Evolutionary conservation across 1,140 invertebrate genomes (phyloP), one percentile per base, ranked within the genome.

Genomic region (Lasaia peninsularis): DNA sequence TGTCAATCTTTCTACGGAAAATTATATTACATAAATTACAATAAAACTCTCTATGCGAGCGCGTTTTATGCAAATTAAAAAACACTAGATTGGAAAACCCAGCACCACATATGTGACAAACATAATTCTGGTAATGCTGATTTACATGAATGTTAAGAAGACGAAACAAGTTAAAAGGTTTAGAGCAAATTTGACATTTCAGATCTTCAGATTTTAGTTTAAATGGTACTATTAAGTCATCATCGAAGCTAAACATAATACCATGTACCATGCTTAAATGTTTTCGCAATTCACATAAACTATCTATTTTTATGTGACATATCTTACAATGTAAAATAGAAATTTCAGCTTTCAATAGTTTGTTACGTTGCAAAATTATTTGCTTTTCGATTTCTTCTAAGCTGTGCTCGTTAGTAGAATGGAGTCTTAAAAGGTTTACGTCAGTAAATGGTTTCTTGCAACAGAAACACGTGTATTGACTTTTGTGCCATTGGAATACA

Each of bases 401-500:
- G 0, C 56, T 65, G 32, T 87, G 84, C n/a, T 58, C 44, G 2
- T 31, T 53, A 3, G 56, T 35, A 1, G 73, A 75, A 58, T 81
- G 80, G 6, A 71, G 55, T 44, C 67, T 61, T 2, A 85, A 52
- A n/a, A 56, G 18, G 12, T 66, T 62, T 14, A 86, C 72, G 21
- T 83, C 73, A 0, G 62, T 55, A 33, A 86, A 88, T 0, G 74
- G 73, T 60, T 83, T 67, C 44, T 76, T 75, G 58, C 85, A 88
- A 58, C 80, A 77, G 56, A 80, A 81, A 49, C 85, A 88, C 12
- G 70, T 61, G 53, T 80, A 88, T 20, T 74, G 55, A 44, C 85
- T 83, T 21, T 78, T 81, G 52, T 85, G 71, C 78, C 78, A 86
- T 60, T 88, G 85, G 32, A 88, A 88, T 0, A 83, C 72, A 37